Percentiles rank a stretch among this genome's conserved stretches.
These are phyloP conservation scores for Lycodopsis pacificus DNA, from an alignment of 2,797 vertebrate genomes.

Conservation along the genomic window DNA sequence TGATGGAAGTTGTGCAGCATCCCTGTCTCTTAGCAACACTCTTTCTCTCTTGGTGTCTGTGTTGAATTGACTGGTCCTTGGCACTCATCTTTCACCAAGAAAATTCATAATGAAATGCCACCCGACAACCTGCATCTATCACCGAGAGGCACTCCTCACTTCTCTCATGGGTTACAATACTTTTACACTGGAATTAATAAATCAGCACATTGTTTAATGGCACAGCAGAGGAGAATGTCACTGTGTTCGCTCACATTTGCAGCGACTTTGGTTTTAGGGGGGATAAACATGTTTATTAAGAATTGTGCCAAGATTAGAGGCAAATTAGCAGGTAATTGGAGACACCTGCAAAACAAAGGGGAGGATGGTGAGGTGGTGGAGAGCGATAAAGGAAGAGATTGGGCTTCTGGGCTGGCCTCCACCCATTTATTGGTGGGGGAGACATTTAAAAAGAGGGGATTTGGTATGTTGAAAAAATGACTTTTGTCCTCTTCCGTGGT, in stretches of 20 bases:
- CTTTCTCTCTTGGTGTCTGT: slow-evolving; percentile 90
- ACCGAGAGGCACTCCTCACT: slow-evolving; percentile 76
- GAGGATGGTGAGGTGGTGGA: slow-evolving; percentile 82
- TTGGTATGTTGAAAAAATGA: slow-evolving; percentile 87
- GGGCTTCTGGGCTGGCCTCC: slow-evolving; percentile 83
- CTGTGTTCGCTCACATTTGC: slow-evolving; percentile 32
- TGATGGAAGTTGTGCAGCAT: slow-evolving; percentile 97
- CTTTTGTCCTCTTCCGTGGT: slow-evolving; percentile 87
- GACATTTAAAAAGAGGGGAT: slow-evolving; percentile 80
- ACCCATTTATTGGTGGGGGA: slow-evolving; percentile 83
- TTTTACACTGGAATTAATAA: slow-evolving; percentile 82
- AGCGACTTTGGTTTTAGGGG: slow-evolving; percentile 45
- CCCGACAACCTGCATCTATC: slow-evolving; percentile 93
- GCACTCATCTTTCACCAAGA: slow-evolving; percentile 96
- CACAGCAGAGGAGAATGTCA: slow-evolving; percentile 32
- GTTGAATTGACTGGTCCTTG: slow-evolving; percentile 95
- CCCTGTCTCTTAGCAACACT: slow-evolving; percentile 99
- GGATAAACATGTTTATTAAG: slow-evolving; percentile 68
- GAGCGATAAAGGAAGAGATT: slow-evolving; percentile 76
- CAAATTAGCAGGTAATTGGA: slow-evolving; percentile 89
- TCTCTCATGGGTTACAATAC: slow-evolving; percentile 40
- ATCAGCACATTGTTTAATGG: slow-evolving; percentile 84
- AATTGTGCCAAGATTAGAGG: slow-evolving; percentile 76
- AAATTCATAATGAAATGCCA: slow-evolving; percentile 96
- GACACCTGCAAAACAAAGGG: slow-evolving; percentile 89